A percentile compares a stretch with the other conserved stretches of the same genome.
These are phyloP conservation scores for Probaryconus sp. DNA, from an alignment of 1,140 invertebrate genomes.

Conservation along the genomic window DNA sequence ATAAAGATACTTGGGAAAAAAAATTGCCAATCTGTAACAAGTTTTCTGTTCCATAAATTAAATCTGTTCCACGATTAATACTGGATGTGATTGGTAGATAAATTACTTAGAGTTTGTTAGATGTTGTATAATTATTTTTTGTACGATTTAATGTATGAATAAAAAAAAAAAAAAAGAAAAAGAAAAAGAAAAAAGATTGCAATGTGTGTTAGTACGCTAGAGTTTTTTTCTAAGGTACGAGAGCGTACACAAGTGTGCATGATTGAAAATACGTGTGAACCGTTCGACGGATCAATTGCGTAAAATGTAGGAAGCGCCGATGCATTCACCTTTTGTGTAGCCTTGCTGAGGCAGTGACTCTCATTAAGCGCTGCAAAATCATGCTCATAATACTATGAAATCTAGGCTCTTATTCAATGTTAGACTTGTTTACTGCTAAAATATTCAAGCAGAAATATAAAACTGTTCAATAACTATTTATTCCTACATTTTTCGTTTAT, in stretches of 20 bases:
- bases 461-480: too few relatives aligned
- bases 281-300: slow-evolving; percentile 71
- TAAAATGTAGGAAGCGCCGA: slow-evolving; percentile 76
- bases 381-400: slow-evolving; percentile 30
- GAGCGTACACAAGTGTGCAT: slow-evolving; percentile 39
- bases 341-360: slow-evolving; percentile 71
- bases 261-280: slow-evolving; percentile 66
- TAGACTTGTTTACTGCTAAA: slow-evolving; percentile 14
- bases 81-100: too few relatives aligned
- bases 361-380: slow-evolving; percentile 51
- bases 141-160: background rate
- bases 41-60: too few relatives aligned
- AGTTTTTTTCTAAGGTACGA: slow-evolving; percentile 30
- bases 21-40: too few relatives aligned
- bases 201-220: slow-evolving; percentile 53
- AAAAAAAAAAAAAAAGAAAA: too few relatives aligned
- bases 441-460: slow-evolving; percentile 9
- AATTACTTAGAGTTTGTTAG: slow-evolving; percentile 11
- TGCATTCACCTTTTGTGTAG: slow-evolving; percentile 77
- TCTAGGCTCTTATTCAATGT: slow-evolving; percentile 15
- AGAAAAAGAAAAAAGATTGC: background rate
- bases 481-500: too few relatives aligned
- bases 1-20: too few relatives aligned
- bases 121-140: slow-evolving; percentile 36
- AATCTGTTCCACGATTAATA: too few relatives aligned